Base-by-base conservation (phyloP, 2,888 invertebrate species). In the Agrochola lychnidis region DNA sequence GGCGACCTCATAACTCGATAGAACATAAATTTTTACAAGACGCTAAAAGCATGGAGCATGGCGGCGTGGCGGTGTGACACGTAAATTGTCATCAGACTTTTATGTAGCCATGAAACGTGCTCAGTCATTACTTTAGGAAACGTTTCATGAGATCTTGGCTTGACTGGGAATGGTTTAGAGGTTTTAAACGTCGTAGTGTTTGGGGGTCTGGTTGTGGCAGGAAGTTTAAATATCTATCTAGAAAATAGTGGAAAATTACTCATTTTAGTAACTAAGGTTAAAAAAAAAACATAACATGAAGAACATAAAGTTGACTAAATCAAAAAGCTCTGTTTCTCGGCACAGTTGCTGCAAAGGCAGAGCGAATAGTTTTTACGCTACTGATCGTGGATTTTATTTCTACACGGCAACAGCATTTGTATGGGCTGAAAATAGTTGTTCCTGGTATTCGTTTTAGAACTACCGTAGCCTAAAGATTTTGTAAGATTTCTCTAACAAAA, bases 1-100 rank as follows among this genome's bases (percentile, higher is more conserved):
- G 82, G 84, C 84, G 86, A 87, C 87, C 88, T 87, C 90, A 89
- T 91, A 91, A 91, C 90, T 90, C 76, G 84, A 86, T 84, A 81
- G 85, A 82, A 74, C 84, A 91, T 91, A 91, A 89, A 90, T 90
- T 91, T 89, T 89, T 89, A 89, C 88, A 89, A 89, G 89, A 86
- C 86, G 88, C 85, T 88, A 87, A 89, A 90, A 88, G 90, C 88
- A 76, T 81, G 73, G 87, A 87, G 89, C 87, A 74, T 76, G 74
- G 53, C 22, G 53, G 53, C 53, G 10, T 56, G 56, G 87, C 77
- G 80, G 83, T 83, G 83, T 82, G 79, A 80, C 83, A 83, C 88
- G 86, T 89, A 89, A 89, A 91, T 87, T 88, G 89, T 88, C 88
- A 88, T 88, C 82, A 82, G 84, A 82, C 83, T 81, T 89, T 88